Evolutionary conservation across 2,113 vertebrate species (phyloP).

Genomic region (Peromyscus maniculatus): DNA sequence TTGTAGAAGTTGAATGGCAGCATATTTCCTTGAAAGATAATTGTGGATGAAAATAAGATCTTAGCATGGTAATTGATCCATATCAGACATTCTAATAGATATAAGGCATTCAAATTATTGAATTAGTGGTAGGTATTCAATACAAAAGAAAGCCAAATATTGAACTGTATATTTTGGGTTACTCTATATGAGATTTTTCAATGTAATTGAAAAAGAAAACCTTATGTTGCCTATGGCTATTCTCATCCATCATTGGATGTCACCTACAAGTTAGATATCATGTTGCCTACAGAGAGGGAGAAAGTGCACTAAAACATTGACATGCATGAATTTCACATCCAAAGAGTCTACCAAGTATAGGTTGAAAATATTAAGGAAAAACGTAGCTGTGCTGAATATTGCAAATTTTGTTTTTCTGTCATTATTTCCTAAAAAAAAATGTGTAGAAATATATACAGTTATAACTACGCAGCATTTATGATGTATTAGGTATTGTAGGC

Average conservation of each 20-base stretch:
- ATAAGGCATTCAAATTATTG: background rate
- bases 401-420: background rate
- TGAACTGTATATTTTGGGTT: background rate
- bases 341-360: background rate
- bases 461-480: background rate
- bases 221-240: conserved; percentile 51
- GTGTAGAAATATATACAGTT: background rate
- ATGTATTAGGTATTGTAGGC: background rate
- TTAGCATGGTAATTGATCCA: background rate
- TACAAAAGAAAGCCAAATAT: background rate
- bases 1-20: background rate
- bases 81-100: background rate
- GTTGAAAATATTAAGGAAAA: background rate
- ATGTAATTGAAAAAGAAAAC: background rate
- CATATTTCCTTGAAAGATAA: background rate
- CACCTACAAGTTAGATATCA: conserved; percentile 64
- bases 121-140: background rate
- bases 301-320: background rate
- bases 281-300: background rate
- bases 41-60: background rate
- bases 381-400: background rate
- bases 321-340: background rate
- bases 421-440: background rate
- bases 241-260: conserved; percentile 24
- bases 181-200: background rate